Conservation (phyloP, 1,140 invertebrate genomes). For the Bombus confusus region DNA sequence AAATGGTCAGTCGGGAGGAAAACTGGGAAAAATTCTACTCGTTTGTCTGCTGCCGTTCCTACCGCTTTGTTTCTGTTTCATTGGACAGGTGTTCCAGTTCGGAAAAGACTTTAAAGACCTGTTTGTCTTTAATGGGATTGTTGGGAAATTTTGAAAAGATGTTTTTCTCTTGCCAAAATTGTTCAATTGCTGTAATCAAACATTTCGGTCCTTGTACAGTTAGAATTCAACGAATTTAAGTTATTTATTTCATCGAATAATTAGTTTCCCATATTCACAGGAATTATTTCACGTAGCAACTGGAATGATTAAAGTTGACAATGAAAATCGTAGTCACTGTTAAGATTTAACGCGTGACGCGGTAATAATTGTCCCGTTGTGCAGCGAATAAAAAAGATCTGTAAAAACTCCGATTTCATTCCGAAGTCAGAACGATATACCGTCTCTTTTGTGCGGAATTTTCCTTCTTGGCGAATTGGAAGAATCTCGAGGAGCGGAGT, state of each 20-base stretch:
- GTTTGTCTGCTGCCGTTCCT: neutral
- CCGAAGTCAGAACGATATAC: neutral
- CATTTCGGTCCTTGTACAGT: no score
- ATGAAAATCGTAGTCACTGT: neutral
- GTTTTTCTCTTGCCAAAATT: neutral
- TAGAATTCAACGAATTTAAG: no score
- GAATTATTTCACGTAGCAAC: neutral
- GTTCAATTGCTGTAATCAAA: neutral
- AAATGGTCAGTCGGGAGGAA: neutral
- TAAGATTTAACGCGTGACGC: neutral
- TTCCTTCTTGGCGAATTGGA: neutral
- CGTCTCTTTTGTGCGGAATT: neutral
- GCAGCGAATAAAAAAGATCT: neutral
- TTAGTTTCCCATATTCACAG: no score
- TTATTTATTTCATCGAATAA: no score
- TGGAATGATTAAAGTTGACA: neutral
- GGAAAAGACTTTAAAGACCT: no score
- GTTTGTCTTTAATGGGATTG: neutral
- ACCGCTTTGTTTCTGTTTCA: neutral
- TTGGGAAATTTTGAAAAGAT: neutral
- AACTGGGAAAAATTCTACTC: conserved; percentile 34
- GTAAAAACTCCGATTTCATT: neutral
- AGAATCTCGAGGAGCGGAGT: neutral
- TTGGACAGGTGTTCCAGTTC: neutral
- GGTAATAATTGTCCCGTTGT: neutral